A percentile compares a stretch with the other conserved stretches of the same genome.
These are phyloP conservation scores for Grallaria varia DNA, from an alignment of 2,113 vertebrate species.

Conservation along the genomic window DNA sequence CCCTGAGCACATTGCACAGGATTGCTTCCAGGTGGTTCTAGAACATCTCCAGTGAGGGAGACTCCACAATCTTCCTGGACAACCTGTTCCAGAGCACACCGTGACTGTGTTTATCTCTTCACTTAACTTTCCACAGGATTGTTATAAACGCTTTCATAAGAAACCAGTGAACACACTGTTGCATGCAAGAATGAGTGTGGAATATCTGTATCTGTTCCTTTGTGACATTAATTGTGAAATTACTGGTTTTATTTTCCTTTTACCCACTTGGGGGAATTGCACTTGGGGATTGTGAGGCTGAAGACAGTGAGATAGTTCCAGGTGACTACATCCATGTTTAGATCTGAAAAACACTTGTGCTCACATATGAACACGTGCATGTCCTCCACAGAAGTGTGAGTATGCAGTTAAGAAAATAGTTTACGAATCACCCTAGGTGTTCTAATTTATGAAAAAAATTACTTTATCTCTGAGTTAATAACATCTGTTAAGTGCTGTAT, in stretches of 20 bases:
- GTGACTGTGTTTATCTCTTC: background rate
- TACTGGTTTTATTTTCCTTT: background rate
- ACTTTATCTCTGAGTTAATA: background rate
- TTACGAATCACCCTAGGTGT: background rate
- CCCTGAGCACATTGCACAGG: too few species aligned
- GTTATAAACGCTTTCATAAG: background rate
- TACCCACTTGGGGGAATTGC: background rate
- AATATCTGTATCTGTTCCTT: background rate
- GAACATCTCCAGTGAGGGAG: background rate
- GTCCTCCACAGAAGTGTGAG: background rate
- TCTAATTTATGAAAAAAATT: background rate
- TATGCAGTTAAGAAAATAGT: background rate
- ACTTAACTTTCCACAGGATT: background rate
- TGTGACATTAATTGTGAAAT: background rate
- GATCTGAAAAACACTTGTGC: background rate
- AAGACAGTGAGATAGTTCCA: background rate
- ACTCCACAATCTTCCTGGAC: rapidly evolving
- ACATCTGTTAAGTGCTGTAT: background rate
- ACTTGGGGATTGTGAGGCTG: background rate
- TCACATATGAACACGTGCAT: background rate
- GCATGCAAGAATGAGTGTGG: background rate
- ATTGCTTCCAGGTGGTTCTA: background rate
- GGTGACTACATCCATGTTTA: background rate
- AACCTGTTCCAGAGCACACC: background rate
- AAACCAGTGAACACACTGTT: background rate